Evolutionary conservation across 2,113 vertebrate species (phyloP).

Genomic region (Octodon degus): DNA sequence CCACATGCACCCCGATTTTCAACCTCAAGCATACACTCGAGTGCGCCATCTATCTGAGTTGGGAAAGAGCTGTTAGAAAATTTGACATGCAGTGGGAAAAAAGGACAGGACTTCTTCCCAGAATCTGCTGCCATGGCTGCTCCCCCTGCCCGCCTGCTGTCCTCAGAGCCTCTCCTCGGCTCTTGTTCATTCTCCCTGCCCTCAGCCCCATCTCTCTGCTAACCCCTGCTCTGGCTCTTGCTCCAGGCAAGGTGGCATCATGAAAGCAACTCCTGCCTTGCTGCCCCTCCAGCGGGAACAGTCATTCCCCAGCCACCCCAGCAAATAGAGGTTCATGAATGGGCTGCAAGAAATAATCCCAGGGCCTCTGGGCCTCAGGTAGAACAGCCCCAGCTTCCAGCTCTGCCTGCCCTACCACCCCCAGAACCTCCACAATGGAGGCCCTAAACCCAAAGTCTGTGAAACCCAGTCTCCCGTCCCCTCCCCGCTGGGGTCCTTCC

Average conservation of each 20-base stretch:
- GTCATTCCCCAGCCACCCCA: neutral
- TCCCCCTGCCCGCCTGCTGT: rapidly evolving
- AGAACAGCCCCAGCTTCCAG: neutral
- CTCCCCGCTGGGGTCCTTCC: rapidly evolving
- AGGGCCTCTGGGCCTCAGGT: neutral
- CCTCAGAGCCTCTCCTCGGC: neutral
- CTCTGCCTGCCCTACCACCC: neutral
- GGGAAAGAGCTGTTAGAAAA: neutral
- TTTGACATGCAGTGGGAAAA: neutral
- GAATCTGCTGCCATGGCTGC: neutral
- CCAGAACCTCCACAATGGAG: conserved; percentile 18
- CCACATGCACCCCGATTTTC: neutral
- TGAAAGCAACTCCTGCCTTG: conserved; percentile 71
- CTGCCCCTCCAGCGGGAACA: conserved; percentile 63
- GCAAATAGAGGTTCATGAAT: neutral
- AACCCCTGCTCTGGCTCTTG: neutral
- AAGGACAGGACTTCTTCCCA: neutral
- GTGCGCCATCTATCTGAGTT: neutral
- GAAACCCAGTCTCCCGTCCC: neutral
- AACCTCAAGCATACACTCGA: neutral
- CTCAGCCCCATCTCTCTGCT: rapidly evolving
- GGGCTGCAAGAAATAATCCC: neutral
- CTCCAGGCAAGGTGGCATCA: conserved; percentile 53
- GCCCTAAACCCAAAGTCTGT: neutral
- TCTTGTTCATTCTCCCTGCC: conserved; percentile 41